phyloP scores from a whole-genome alignment of 1,140 invertebrate genomes.

The Cydia pomonella region DNA sequence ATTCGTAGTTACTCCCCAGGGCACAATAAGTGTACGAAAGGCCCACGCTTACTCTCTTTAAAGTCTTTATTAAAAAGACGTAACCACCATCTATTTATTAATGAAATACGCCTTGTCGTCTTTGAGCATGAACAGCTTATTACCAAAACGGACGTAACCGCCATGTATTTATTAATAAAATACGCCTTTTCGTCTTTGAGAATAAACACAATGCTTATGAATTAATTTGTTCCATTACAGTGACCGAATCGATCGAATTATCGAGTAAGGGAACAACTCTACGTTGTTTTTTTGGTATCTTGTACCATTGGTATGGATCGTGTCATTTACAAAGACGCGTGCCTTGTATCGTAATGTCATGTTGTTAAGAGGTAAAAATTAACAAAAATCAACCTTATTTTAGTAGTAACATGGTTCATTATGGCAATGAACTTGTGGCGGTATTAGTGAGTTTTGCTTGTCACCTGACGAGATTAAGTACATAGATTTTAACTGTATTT shows the following conservation, averaged over 20 bases:
- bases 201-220: not conserved
- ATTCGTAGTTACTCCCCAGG: not conserved
- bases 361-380: too few species aligned
- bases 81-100: not conserved
- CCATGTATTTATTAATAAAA: not conserved
- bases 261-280: not conserved
- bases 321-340: too few species aligned
- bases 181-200: not conserved
- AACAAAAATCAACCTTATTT: too few species aligned
- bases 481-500: too few species aligned
- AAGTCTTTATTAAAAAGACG: not conserved
- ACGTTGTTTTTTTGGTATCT: not conserved
- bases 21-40: not conserved
- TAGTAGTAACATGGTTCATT: too few species aligned
- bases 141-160: not conserved
- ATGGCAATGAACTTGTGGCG: too few species aligned
- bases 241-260: not conserved
- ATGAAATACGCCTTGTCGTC: not conserved
- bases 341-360: too few species aligned
- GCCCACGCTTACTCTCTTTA: not conserved
- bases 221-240: constrained; percentile 4
- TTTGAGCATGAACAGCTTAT: not conserved
- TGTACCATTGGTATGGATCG: not conserved
- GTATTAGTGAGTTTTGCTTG: too few species aligned
- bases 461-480: too few species aligned